Conservation (phyloP, 2,797 vertebrate species). For the Eulemur rubriventer region DNA sequence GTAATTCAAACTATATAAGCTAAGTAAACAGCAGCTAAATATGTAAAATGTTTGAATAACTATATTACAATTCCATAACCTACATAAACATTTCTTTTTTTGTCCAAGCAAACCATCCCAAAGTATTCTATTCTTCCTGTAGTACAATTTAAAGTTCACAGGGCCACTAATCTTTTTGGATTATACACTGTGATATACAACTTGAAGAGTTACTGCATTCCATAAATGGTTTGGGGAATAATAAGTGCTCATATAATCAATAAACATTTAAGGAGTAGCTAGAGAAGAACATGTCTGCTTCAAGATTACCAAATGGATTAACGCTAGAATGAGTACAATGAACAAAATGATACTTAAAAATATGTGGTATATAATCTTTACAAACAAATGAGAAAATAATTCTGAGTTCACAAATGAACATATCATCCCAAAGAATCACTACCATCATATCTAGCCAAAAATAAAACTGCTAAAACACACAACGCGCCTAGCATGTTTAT, state of each 20-base stretch:
- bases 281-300: conserved; percentile 44
- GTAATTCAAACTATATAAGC: conserved; percentile 31
- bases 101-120: conserved; percentile 23
- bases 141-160: conserved; percentile 26
- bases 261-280: neutral
- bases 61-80: conserved; percentile 25
- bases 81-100: conserved; percentile 28
- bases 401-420: conserved; percentile 39
- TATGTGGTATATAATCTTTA: conserved; percentile 40
- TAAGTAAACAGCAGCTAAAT: conserved; percentile 16
- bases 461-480: neutral
- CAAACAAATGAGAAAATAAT: conserved; percentile 55
- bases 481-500: neutral
- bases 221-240: conserved; percentile 48
- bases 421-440: conserved; percentile 34
- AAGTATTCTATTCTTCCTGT: neutral
- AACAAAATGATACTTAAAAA: conserved; percentile 42
- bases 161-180: conserved; percentile 30
- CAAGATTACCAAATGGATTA: conserved; percentile 21
- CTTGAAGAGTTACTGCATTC: conserved; percentile 29
- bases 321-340: neutral
- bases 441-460: conserved; percentile 42
- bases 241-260: conserved; percentile 40
- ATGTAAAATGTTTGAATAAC: conserved; percentile 42
- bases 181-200: conserved; percentile 38